Conservation (phyloP, 1,140 invertebrate genomes). For the Plectrocnemia conspersa region DNA sequence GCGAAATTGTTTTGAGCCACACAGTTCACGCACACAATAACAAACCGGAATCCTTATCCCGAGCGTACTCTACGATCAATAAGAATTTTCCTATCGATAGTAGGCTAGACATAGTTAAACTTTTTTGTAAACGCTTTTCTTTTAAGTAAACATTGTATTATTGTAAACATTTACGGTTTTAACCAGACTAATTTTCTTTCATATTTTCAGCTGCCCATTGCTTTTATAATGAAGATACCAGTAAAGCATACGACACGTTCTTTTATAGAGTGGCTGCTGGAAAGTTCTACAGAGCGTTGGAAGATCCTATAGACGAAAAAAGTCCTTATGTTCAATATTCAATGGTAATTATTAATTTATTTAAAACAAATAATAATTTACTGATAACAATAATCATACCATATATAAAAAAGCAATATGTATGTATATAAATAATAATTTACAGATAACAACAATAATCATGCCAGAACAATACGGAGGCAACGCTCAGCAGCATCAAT, state of each 20-base stretch:
- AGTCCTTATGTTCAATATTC: background rate
- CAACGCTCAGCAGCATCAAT: conserved; percentile 8
- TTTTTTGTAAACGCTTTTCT: too few species aligned
- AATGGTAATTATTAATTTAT: background rate
- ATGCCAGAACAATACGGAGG: conserved; percentile 10
- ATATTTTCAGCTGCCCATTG: conserved; percentile 9
- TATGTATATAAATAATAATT: background rate
- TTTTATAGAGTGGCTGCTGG: background rate
- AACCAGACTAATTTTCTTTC: too few species aligned
- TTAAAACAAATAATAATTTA: background rate
- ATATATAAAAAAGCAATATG: background rate
- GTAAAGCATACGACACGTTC: background rate
- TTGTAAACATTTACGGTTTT: too few species aligned
- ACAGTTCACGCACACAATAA: too few species aligned
- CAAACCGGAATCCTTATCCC: too few species aligned
- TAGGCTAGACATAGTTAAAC: too few species aligned
- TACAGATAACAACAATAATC: conserved; percentile 5
- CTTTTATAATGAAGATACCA: background rate
- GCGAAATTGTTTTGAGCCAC: too few species aligned
- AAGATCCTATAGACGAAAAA: background rate
- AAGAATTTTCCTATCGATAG: too few species aligned
- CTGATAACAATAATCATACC: background rate
- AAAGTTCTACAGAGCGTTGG: conserved; percentile 6
- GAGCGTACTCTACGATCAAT: too few species aligned
- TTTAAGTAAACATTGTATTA: too few species aligned